Base-by-base conservation (phyloP, 2,113 vertebrate genomes). In the Elachura formosa region DNA sequence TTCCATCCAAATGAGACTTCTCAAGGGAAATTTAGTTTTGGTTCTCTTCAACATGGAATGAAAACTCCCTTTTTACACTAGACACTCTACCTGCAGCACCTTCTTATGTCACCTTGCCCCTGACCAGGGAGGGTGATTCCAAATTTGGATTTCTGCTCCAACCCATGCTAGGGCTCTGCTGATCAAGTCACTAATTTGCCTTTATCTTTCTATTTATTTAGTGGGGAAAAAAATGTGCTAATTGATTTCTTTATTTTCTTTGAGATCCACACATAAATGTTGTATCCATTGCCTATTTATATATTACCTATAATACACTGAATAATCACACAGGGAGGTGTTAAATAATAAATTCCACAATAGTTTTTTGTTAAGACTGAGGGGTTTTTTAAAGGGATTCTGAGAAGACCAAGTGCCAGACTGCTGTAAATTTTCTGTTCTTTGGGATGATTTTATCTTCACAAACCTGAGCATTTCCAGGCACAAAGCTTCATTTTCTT, bases 61-160 rank as follows among this genome's bases (percentile, higher is more conserved):
- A 58, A 62, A 45, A 3, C 4, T 36, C 54, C 16, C 1, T 34
- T 5, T 56, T 52, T 63, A 5, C 38, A 43, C 5, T 25, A 25
- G 13, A 10, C 6, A 1, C 7, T 28, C 1, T 18, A 14, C 25
- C 31, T 67, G 6, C n/a, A 26, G 52, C 56, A 17, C 12, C 4
- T 14, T 56, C 74, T 29, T 9, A 15, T 25, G 18, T 33, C 45
- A 19, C 34, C 40, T 75, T 33, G 19, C 1, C 1, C 17, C n/a
- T 38, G 51, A 12, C 58, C n/a, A 23, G 14, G 4, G 38, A 26
- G 34, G 1, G 45, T 14, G 29, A n/a, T 7, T 12, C 56, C 29
- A 40, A 25, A 8, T 15, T 33, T 20, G 8, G 33, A 29, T 58
- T 81, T 77, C 54, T 87, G 4, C 11, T 68, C 31, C 61, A 46